These are phyloP conservation scores for Stigmatopora argus DNA, from an alignment of 2,113 vertebrate genomes.

Conservation along the genomic window DNA sequence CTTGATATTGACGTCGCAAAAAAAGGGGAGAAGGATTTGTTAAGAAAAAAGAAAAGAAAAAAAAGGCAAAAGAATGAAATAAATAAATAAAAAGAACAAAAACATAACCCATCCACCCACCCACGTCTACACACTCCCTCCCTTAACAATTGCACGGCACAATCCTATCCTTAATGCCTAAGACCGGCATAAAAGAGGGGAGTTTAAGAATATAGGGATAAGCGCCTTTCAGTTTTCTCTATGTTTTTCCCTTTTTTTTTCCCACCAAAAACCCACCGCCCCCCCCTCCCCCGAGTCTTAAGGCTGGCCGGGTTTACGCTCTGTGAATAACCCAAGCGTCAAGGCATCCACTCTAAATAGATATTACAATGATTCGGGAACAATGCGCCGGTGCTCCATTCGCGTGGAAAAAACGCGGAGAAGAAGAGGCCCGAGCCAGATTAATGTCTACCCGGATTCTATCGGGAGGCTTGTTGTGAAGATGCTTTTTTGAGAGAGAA, in stretches of 20 bases:
- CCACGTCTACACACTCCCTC: conserved; percentile 72
- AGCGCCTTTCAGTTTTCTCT: conserved; percentile 73
- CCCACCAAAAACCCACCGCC: too few species aligned
- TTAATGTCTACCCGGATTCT: conserved; percentile 77
- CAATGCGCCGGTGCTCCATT: conserved; percentile 71
- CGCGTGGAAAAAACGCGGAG: conserved; percentile 72
- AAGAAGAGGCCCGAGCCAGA: conserved; percentile 71
- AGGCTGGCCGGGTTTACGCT: conserved; percentile 73
- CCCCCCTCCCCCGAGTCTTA: conserved; percentile 69
- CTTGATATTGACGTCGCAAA: conserved; percentile 73
- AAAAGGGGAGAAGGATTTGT: conserved; percentile 69
- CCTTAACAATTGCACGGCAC: conserved; percentile 79
- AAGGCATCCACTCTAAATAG: conserved; percentile 76
- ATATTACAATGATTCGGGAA: conserved; percentile 83
- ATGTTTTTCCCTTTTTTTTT: not conserved
- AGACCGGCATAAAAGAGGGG: conserved; percentile 78
- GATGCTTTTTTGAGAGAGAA: conserved; percentile 76
- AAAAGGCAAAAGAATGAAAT: too few species aligned
- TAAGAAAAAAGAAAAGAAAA: not conserved
- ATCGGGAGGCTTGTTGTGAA: conserved; percentile 64
- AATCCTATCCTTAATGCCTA: conserved; percentile 81
- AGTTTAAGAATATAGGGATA: conserved; percentile 81
- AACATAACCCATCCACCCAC: conserved; percentile 75
- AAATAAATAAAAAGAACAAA: conserved; percentile 47
- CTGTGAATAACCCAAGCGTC: conserved; percentile 73